Base-by-base conservation (phyloP, 2,888 invertebrate species). In the Cosmia trapezina region DNA sequence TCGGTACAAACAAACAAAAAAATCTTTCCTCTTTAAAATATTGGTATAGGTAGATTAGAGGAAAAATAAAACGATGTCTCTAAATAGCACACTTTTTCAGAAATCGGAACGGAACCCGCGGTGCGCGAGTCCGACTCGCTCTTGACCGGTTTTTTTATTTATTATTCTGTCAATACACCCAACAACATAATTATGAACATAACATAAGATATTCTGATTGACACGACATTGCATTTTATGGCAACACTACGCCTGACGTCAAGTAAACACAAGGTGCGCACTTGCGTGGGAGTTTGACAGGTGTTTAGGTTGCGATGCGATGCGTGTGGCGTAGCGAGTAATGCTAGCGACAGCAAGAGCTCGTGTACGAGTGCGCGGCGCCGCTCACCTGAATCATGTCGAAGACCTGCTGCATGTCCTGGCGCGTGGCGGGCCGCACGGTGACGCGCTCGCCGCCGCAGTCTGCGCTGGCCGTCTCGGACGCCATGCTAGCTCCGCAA, bases 371-470 rank as follows among this genome's bases (percentile, higher is more conserved):
- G 22, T 9, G n/a, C 9, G 17, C 12, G 0, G 51, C 9, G 43
- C 33, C 22, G 22, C 93, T 90, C 84, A 94, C 94, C 74, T 91
- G 90, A 80, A 94, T 94, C 91, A 94, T 89, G 45, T 87, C 80
- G 65, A 87, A 89, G 12, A 94, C 80, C 72, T 73, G 81, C 57
- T 87, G 88, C 90, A 93, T 89, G 88, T 94, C 94, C 12, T 81
- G 86, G 33, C 88, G 89, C 37, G 87, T 83, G 78, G 92, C 94
- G 62, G 73, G 85, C 19, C 93, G 92, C 84, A 93, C 90, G n/a
- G 22, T 51, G 45, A 89, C 88, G 28, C 28, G 56, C 67, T 33
- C 75, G 37, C 37, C 37, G 2, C n/a, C n/a, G 49, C 14, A 17
- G n/a, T 63, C 49, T 5, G 6, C 61, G 22, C 43, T 11, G 66